phyloP scores from a whole-genome alignment of 1,140 invertebrate genomes.

The Phenacoccus solenopsis region DNA sequence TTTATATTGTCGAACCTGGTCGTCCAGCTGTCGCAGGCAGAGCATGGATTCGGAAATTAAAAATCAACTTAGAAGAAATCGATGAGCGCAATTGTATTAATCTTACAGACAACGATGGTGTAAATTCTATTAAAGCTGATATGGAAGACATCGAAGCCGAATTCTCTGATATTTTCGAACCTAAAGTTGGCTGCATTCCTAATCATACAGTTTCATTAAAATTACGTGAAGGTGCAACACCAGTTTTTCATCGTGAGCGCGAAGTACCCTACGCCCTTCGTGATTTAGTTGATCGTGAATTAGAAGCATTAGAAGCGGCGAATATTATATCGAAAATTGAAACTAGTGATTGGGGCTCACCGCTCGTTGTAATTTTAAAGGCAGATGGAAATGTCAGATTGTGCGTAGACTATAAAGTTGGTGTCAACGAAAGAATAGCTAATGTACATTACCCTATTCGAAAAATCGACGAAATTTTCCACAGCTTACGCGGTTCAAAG shows the following conservation, averaged over 20 bases:
- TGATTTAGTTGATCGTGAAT: neutral
- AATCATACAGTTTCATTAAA: neutral
- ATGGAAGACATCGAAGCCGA: neutral
- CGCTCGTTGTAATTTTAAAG: neutral
- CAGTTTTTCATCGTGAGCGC: constrained; percentile 6
- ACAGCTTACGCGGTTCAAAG: neutral
- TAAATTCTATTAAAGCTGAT: neutral
- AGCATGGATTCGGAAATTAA: constrained; percentile 22
- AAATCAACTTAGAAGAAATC: constrained; percentile 20
- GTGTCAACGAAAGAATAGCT: neutral
- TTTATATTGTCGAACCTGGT: neutral
- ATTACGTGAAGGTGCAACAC: constrained; percentile 6
- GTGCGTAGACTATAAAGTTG: constrained; percentile 18
- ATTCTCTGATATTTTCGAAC: neutral
- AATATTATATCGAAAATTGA: constrained; percentile 4
- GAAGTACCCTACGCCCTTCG: neutral
- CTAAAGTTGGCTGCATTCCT: neutral
- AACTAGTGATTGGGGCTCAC: constrained; percentile 1
- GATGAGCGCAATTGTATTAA: no score
- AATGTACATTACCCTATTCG: neutral
- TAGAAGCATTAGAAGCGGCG: neutral
- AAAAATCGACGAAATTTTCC: neutral
- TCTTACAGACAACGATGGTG: no score
- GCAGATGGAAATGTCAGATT: constrained; percentile 13
- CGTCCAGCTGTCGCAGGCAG: neutral